Base-by-base conservation (phyloP, 1,140 invertebrate species). In the Centruroides sculpturatus region DNA sequence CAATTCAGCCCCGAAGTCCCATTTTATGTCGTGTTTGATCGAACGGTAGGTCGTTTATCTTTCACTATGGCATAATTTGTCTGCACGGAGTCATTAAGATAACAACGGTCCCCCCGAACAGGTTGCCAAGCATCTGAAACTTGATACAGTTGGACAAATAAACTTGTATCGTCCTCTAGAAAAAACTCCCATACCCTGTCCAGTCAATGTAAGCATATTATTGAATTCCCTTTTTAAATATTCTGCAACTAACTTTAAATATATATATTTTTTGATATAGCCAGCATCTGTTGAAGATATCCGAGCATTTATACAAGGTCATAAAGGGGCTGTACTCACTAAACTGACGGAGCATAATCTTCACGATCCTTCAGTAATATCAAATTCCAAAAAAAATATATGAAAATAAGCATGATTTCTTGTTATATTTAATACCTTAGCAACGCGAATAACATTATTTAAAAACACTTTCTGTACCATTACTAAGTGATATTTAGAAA, bases 331-430 rank as follows among this genome's bases (percentile, higher is more conserved):
- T 23, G 9, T 64, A 11, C 47, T 67, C n/a, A 59, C 61, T 11
- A 60, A 67, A 47, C 54, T 67, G 10, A 59, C 55, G 36, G 63
- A 67, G 36, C 64, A 64, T 35, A 67, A 67, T 48, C 6, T 67
- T 8, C 63, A 63, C 55, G 61, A 67, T 47, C 66, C 66, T 11
- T 13, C 50, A 10, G 62, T 64, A 60, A 60, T 23, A 23, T 23
- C 23, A 23, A 23, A 23, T 23, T 23, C 23, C 23, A 1, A 23
- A 23, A 23, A n/a, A 23, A 23, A 23, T 23, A 23, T 23, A 23
- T 23, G 23, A 23, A 23, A 23, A 23, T 23, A 23, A 23, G 23
- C 23, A 23, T 23, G 23, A 23, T 23, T 23, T 23, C 23, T 23
- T 23, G 23, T 23, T 23, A 23, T 23, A 23, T 23, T 23, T 23